Evolutionary conservation across 2,113 vertebrate species (phyloP).

Genomic region (Callipepla californica): DNA sequence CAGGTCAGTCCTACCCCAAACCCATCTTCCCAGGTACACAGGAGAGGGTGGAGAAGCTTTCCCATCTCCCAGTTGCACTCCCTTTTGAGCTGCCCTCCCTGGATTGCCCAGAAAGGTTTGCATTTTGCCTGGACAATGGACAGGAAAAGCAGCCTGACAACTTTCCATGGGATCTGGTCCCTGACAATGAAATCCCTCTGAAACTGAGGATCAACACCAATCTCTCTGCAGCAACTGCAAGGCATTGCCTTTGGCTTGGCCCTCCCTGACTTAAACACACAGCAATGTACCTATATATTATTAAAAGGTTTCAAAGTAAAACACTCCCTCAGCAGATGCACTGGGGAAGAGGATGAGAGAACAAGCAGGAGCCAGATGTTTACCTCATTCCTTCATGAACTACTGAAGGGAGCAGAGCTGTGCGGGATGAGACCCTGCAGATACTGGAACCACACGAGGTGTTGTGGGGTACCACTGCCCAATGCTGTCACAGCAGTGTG

Average conservation of each 20-base stretch:
- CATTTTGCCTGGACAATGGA: not conserved
- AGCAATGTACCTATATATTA: not conserved
- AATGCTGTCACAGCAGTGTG: not conserved
- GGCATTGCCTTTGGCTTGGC: not conserved
- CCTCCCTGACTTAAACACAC: not conserved
- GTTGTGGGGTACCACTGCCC: not conserved
- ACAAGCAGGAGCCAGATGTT: not conserved
- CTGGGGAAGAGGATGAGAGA: not conserved
- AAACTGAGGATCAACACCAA: fast-evolving
- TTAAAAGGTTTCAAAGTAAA: not conserved
- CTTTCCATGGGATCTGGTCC: not conserved
- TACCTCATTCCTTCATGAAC: not conserved
- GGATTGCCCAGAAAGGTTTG: not conserved
- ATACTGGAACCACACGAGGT: fast-evolving
- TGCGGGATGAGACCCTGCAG: not conserved
- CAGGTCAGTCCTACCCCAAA: not conserved
- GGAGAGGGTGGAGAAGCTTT: not conserved
- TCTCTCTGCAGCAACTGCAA: not conserved
- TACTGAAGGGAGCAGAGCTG: not conserved
- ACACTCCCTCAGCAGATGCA: not conserved
- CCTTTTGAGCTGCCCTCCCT: not conserved
- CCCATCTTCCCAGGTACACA: not conserved
- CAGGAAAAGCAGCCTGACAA: not conserved
- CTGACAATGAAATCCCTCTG: not conserved
- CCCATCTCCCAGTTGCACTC: not conserved